A percentile compares a stretch with the other conserved stretches of the same genome.
Evolutionary conservation across 1,140 invertebrate genomes (phyloP).

Genomic region (Macrotrachela quadricornifera): DNA sequence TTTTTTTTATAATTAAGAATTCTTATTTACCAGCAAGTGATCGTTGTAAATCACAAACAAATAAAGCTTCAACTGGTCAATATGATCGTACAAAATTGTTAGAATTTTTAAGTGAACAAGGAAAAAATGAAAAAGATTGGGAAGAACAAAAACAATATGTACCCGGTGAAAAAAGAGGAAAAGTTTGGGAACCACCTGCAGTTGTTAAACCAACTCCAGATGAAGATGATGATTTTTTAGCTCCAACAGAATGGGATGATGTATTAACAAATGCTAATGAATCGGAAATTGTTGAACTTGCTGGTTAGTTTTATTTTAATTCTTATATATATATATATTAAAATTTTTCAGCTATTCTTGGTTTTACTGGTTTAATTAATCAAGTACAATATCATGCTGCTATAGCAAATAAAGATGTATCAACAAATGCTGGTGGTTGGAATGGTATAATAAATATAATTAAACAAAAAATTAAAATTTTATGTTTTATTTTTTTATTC

Average conservation of each 20-base stretch:
- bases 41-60: slow-evolving; percentile 79
- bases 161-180: slow-evolving; percentile 40
- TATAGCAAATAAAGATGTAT: neutral
- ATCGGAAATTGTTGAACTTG: slow-evolving; percentile 95
- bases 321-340: neutral
- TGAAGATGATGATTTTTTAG: slow-evolving; percentile 59
- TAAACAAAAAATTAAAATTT: too few relatives aligned
- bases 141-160: slow-evolving; percentile 82
- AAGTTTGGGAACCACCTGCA: slow-evolving; percentile 26
- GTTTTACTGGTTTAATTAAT: slow-evolving; percentile 99
- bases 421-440: neutral
- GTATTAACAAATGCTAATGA: slow-evolving; percentile 71
- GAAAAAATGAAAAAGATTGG: slow-evolving; percentile 83
- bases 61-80: slow-evolving; percentile 78
- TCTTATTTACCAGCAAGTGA: slow-evolving; percentile 72
- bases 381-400: slow-evolving; percentile 98
- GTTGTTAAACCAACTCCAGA: slow-evolving; percentile 21
- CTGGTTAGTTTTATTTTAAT: slow-evolving; percentile 41
- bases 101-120: slow-evolving; percentile 78
- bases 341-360: slow-evolving; percentile 59
- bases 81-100: slow-evolving; percentile 71
- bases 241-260: slow-evolving; percentile 70
- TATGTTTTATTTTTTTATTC: too few relatives aligned
- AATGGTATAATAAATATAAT: neutral
- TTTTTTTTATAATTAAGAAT: neutral